Evolutionary conservation across 2,113 vertebrate species (phyloP).

Genomic region (Phalacrocorax brasilianus): DNA sequence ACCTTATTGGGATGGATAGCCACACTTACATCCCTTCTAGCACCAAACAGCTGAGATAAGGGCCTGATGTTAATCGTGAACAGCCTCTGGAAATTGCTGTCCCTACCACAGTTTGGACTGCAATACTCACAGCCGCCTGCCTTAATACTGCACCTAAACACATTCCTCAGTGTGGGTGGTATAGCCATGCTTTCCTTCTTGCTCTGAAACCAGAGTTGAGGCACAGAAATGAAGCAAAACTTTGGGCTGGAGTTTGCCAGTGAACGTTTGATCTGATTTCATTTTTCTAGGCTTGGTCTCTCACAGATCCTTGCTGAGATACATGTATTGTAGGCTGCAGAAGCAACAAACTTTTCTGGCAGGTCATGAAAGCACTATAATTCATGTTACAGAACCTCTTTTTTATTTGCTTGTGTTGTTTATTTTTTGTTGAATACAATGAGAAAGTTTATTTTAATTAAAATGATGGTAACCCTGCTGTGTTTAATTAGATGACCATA

Average conservation of each 20-base stretch:
- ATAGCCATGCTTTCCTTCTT: background rate
- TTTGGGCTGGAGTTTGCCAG: background rate
- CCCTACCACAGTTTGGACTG: background rate
- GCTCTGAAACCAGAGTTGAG: background rate
- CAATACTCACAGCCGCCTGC: background rate
- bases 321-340: background rate
- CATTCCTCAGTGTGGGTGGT: background rate
- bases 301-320: background rate
- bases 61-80: background rate
- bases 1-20: background rate
- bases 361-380: background rate
- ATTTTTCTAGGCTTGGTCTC: background rate
- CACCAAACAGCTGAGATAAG: background rate
- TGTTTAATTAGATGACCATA: slow-evolving; percentile 41
- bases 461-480: background rate
- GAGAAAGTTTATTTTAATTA: slow-evolving; percentile 41
- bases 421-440: background rate
- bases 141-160: background rate
- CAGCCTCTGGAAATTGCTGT: background rate
- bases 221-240: background rate
- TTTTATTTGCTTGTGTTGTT: background rate
- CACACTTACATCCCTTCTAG: background rate
- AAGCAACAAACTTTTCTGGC: background rate
- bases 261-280: background rate
- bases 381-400: background rate